phyloP scores from a whole-genome alignment of 2,797 vertebrate genomes.

The Gadopsis bispinosus region DNA sequence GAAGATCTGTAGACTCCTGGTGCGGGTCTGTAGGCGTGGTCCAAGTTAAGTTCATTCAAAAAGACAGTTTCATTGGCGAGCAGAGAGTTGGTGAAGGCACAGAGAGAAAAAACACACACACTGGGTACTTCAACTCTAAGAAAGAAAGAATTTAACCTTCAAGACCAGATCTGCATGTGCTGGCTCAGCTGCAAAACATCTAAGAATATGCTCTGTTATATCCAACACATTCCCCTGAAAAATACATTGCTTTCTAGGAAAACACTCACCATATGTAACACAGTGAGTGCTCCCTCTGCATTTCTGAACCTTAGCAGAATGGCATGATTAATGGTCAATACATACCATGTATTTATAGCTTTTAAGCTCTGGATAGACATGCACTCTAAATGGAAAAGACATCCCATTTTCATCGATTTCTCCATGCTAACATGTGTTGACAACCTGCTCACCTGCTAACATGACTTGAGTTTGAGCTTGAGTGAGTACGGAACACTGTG shows the following conservation, averaged over 20 bases:
- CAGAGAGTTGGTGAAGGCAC: constrained; percentile 41
- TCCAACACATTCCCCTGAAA: constrained; percentile 12
- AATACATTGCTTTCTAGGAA: constrained; percentile 13
- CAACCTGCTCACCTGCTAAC: background rate
- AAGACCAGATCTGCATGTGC: constrained; percentile 18
- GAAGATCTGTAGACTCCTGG: constrained; percentile 53
- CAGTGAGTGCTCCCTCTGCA: background rate
- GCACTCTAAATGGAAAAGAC: background rate
- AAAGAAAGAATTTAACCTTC: constrained; percentile 57
- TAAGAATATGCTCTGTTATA: constrained; percentile 25
- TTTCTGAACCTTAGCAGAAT: background rate
- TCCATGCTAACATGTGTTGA: background rate
- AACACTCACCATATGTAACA: background rate
- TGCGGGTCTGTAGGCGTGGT: constrained; percentile 42
- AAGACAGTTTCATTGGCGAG: constrained; percentile 37
- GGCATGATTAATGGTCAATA: background rate
- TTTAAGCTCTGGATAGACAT: background rate
- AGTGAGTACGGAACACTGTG: background rate
- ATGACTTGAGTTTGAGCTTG: background rate
- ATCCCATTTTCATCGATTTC: constrained; percentile 3
- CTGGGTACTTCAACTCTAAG: constrained; percentile 36
- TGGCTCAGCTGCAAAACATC: constrained; percentile 11
- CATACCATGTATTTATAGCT: background rate
- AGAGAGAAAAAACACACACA: constrained; percentile 32
- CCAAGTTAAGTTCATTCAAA: constrained; percentile 61